Evolutionary conservation across 2,113 vertebrate genomes (phyloP).

Genomic region (Salvelinus namaycush): DNA sequence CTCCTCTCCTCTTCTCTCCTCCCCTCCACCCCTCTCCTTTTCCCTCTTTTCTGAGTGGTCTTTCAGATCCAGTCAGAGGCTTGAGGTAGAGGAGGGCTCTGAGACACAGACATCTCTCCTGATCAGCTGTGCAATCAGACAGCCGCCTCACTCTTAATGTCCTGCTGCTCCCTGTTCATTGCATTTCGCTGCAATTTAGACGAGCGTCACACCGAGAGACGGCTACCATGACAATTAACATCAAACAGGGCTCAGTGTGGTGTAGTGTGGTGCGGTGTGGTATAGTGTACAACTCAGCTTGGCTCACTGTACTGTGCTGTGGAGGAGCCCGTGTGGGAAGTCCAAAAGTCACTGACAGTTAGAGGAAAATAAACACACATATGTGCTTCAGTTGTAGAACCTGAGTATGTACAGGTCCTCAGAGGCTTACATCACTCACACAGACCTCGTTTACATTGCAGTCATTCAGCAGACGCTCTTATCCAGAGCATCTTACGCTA

Average conservation of each 20-base stretch:
- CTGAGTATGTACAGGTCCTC: too few species aligned
- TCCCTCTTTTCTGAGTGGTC: neutral
- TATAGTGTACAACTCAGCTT: slow-evolving; percentile 24
- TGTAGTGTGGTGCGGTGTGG: slow-evolving; percentile 32
- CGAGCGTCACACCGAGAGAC: slow-evolving; percentile 52
- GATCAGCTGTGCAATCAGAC: slow-evolving; percentile 72
- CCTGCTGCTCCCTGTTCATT: slow-evolving; percentile 72
- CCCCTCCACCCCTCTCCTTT: neutral
- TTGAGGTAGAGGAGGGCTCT: neutral
- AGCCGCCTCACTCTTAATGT: slow-evolving; percentile 66
- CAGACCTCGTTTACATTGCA: too few species aligned
- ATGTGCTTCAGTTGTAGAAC: too few species aligned
- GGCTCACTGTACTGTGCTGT: slow-evolving; percentile 25
- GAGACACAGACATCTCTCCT: slow-evolving; percentile 44
- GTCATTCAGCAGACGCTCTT: too few species aligned
- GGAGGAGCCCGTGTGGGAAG: slow-evolving; percentile 10
- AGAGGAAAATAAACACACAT: neutral
- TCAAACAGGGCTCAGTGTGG: slow-evolving; percentile 18
- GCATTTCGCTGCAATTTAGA: slow-evolving; percentile 64
- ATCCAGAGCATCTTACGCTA: too few species aligned
- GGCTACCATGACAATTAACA: slow-evolving; percentile 60
- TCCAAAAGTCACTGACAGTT: slow-evolving; percentile 2
- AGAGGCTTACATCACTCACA: too few species aligned
- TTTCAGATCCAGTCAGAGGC: neutral
- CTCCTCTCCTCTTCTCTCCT: too few species aligned